Evolutionary conservation across 2,113 vertebrate species (phyloP).

Genomic region (Rattus rattus): DNA sequence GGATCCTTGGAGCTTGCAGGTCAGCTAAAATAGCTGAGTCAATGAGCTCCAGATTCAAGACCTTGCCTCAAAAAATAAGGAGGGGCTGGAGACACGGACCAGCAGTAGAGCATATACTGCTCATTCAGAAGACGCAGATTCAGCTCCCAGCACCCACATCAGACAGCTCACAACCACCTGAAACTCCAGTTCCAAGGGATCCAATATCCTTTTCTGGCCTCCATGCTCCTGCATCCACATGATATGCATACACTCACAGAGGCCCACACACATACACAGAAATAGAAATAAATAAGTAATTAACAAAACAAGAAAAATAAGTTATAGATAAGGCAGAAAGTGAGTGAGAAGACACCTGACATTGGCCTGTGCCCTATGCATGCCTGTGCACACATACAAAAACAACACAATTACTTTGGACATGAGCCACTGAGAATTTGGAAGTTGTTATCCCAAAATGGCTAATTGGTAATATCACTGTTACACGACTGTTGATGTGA

Average conservation of each 20-base stretch:
- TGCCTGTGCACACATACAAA: neutral
- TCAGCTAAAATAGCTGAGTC: neutral
- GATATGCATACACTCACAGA: neutral
- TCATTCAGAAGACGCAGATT: neutral
- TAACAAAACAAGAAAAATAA: neutral
- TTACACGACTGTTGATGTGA: neutral
- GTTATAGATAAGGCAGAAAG: neutral
- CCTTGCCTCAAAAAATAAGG: neutral
- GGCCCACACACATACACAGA: neutral
- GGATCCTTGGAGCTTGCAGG: no score
- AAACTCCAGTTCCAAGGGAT: neutral
- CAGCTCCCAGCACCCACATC: neutral
- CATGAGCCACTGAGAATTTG: neutral
- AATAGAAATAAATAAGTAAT: neutral
- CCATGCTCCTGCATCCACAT: no score
- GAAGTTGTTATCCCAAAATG: neutral
- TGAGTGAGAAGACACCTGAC: neutral
- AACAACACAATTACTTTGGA: neutral
- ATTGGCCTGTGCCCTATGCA: neutral
- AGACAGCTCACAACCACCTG: neutral
- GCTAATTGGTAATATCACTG: neutral
- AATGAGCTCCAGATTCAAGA: neutral
- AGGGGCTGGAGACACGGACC: neutral
- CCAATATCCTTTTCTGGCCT: neutral
- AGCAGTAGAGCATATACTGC: neutral